A percentile compares a stretch with the other conserved stretches of the same genome.
Evolutionary conservation across 1,140 invertebrate species (phyloP).

Genomic region (Vollenhovia emeryi): DNA sequence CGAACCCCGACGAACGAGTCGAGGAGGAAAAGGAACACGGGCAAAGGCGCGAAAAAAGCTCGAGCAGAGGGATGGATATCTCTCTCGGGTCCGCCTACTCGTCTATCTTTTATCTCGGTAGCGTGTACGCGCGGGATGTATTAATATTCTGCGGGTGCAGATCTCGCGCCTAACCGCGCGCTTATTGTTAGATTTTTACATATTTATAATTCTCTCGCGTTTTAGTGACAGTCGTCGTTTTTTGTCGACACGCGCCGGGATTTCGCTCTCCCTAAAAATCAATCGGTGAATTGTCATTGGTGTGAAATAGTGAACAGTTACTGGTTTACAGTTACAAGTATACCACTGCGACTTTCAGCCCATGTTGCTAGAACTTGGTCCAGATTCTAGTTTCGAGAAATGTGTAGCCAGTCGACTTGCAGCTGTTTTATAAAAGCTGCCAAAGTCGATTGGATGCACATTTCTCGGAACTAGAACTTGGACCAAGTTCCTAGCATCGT

Average conservation of each 20-base stretch:
- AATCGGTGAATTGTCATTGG: too few relatives aligned
- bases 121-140: background rate
- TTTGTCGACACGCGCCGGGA: background rate
- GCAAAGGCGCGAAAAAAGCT: conserved; percentile 50
- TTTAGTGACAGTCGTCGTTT: background rate
- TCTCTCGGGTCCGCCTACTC: conserved; percentile 13
- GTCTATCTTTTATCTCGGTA: conserved; percentile 25
- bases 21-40: background rate
- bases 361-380: too few relatives aligned
- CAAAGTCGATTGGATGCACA: too few relatives aligned
- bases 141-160: conserved; percentile 26
- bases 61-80: conserved; percentile 13
- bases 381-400: too few relatives aligned
- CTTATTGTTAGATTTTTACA: conserved; percentile 44
- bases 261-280: background rate
- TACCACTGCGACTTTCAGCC: too few relatives aligned
- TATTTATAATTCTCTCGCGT: conserved; percentile 8
- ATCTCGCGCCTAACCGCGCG: background rate
- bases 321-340: too few relatives aligned
- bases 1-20: background rate
- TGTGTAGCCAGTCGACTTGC: too few relatives aligned
- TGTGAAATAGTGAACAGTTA: too few relatives aligned
- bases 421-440: too few relatives aligned
- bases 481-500: too few relatives aligned
- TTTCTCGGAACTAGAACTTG: too few relatives aligned